Base-by-base conservation (phyloP, 2,113 vertebrate species). In the Physeter macrocephalus region DNA sequence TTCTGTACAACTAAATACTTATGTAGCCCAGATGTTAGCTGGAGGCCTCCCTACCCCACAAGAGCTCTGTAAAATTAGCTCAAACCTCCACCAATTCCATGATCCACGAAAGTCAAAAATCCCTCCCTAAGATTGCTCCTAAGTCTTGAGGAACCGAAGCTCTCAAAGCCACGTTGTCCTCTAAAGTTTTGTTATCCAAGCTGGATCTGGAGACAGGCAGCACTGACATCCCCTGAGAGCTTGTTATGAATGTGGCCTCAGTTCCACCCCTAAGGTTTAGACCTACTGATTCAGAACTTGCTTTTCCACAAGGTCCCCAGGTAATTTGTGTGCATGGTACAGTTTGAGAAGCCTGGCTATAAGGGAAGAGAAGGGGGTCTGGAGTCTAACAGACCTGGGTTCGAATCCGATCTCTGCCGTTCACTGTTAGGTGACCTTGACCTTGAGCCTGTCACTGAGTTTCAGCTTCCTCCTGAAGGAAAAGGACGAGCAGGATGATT, bases 1-100 rank as follows among this genome's bases (percentile, higher is more conserved):
- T 88, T 94, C 83, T 21, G 54, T 87, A 74, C 54, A 49, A 54
- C 67, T 82, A 82, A 86, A 67, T 52, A 64, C 95, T 95, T 96
- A 74, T 95, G 95, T 75, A 75, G 94, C 92, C 96, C 97, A 97
- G 96, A 98, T 97, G 97, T 97, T 69, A n/a, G 86, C 86, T 11
- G 83, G 97, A 93, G 95, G 92, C 96, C 92, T 62, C 49, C 49
- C 80, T 69, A 23, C 66, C 86, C 86, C n/a, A 59, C 59, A 52
- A 43, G 78, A 72, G 83, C 92, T 29, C 1, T 36, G 81, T 64
- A 25, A 92, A 91, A 86, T 93, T 8, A 94, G 74, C 92, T 92
- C 72, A 49, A 17, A 31, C 29, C 57, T 67, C 61, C 17, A 49
- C 59, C 11, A 12, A 7, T 34, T 11, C 62, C 59, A 25, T 4